Evolutionary conservation across 2,797 vertebrate species (phyloP), one percentile per base, ranked within the genome.

Genomic region (Ataeniobius toweri): DNA sequence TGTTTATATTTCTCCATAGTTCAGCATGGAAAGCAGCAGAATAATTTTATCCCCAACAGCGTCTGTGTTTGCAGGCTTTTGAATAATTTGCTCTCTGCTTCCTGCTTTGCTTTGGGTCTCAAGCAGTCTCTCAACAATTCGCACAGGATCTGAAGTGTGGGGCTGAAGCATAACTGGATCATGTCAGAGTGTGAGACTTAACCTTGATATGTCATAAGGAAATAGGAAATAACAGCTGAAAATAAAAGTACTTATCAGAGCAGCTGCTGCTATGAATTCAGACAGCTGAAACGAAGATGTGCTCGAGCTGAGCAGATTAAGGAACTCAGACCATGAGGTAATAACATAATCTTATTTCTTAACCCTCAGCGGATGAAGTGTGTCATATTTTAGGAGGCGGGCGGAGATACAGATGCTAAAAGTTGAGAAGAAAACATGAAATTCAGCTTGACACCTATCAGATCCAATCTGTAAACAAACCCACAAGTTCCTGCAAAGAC

Each of bases 371-470:
- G 31, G 75, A 75, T 83, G 76, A 83, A 83, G 86, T 83, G 86
- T 86, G 89, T 87, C 88, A 80, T 88, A 68, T 75, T 71, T 71
- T 68, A 50, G 56, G 75, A 74, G 59, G 83, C 24, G 28, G 41
- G 28, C 56, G 24, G 44, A 71, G 73, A 80, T 46, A 76, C 71
- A 80, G 76, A 86, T 69, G 81, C 13, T 78, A 83, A 39, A 88
- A 88, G 82, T 85, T 79, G 83, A 86, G 90, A 56, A 31, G 89
- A 80, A 91, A 88, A 89, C 83, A 89, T 75, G 68, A 91, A 93
- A 94, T 89, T 85, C 79, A 77, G 79, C 85, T 85, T 92, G 94
- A 94, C 92, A 92, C 85, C 87, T 81, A 88, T 94, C 89, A 88
- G 81, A 91, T 80, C 73, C 55, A 74, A 89, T 91, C 86, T 89